Evolutionary conservation across 2,888 invertebrate species (phyloP).

Genomic region (Tachystola acroxantha): DNA sequence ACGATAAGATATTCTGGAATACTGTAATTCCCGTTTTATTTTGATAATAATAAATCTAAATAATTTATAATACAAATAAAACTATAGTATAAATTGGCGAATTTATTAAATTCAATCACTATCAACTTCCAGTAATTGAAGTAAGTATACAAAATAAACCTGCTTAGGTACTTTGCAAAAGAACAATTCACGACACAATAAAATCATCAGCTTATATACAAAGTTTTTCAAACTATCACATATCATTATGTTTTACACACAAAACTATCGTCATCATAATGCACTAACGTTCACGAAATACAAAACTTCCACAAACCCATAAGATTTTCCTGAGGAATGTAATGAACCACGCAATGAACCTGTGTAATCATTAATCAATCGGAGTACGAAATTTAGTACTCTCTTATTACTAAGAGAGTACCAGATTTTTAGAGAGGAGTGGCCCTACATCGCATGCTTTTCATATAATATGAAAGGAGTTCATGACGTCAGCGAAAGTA

Average conservation of each 20-base stretch:
- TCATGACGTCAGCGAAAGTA: too few species aligned
- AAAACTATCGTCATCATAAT: constrained; percentile 22
- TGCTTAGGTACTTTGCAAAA: constrained; percentile 60
- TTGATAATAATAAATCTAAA: too few species aligned
- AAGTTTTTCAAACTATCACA: constrained; percentile 49
- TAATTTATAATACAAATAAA: too few species aligned
- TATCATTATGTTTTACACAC: constrained; percentile 36
- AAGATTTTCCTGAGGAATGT: constrained; percentile 46
- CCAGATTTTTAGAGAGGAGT: too few species aligned
- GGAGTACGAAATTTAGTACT: background rate
- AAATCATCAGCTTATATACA: constrained; percentile 47
- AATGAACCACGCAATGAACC: constrained; percentile 25
- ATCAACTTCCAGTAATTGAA: constrained; percentile 70
- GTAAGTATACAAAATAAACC: constrained; percentile 63
- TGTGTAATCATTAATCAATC: background rate
- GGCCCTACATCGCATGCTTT: too few species aligned
- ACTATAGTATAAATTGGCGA: constrained; percentile 53
- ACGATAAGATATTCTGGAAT: too few species aligned
- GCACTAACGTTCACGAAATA: constrained; percentile 17
- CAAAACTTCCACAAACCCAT: constrained; percentile 22
- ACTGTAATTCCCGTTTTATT: too few species aligned
- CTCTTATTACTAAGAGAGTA: too few species aligned
- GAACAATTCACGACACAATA: constrained; percentile 41
- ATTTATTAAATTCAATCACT: constrained; percentile 78
- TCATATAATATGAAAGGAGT: too few species aligned